Evolutionary conservation across 2,888 invertebrate genomes (phyloP), one percentile per base, ranked within the genome.

Genomic region (Chrysolina oricalcia): DNA sequence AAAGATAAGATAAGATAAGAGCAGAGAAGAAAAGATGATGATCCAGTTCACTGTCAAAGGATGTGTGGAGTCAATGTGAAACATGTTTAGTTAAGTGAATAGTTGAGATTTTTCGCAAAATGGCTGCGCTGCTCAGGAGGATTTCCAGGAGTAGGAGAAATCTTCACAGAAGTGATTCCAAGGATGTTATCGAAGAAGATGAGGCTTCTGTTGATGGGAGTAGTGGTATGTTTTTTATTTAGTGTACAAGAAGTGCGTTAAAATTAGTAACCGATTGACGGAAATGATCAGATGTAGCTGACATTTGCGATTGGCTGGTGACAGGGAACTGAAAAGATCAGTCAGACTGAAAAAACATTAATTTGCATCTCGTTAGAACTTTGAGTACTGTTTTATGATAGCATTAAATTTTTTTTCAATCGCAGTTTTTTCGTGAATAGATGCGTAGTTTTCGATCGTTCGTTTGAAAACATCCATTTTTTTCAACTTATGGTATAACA

Each of bases 111-210:
- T 46, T 13, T 46, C 10, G 17, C 6, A 50, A 70, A 62, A 83
- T 83, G 82, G 79, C 82, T 1, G 43, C 75, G 10, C 69, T 84
- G 17, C 63, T 84, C 11, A 73, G 84, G 56, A 80, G 79, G 63
- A 64, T 84, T 23, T 84, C 84, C 9, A 71, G 80, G 41, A 81
- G 82, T 72, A 76, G 76, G 43, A 81, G 65, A 63, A 77, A 81
- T 67, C 71, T 83, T 23, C 68, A 73, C 56, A 77, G 80, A 41
- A 73, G 73, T 10, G 74, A 71, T 13, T 81, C 81, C 3, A 74
- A 53, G 43, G 82, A 81, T n/a, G 77, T 67, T n/a, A 77, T 83
- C 70, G 76, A 72, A 4, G 78, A 73, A n/a, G 73, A 68, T 10
- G 74, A 50, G 35, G 70, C 17, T 13, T 27, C 72, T 40, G 50